Evolutionary conservation across 2,797 vertebrate genomes (phyloP).

Genomic region (Chelidonichthys spinosus): DNA sequence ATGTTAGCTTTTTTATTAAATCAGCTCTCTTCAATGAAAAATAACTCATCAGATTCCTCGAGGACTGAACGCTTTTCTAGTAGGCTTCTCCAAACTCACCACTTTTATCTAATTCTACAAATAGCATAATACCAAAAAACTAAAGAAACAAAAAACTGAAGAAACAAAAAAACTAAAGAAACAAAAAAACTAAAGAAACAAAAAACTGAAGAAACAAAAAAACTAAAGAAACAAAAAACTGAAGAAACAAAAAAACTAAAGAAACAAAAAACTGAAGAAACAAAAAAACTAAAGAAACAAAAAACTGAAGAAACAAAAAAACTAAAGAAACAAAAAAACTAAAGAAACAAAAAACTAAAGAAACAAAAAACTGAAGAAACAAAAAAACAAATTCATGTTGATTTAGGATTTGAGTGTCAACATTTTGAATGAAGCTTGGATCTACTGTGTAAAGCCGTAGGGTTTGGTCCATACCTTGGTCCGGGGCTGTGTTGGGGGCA

Average conservation of each 20-base stretch:
- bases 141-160: neutral
- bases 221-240: neutral
- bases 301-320: neutral
- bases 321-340: neutral
- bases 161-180: neutral
- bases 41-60: neutral
- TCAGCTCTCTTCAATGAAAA: neutral
- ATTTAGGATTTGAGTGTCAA: neutral
- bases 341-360: neutral
- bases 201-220: neutral
- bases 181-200: no score
- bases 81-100: no score
- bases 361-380: neutral
- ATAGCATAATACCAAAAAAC: neutral
- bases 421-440: neutral
- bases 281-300: neutral
- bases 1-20: neutral
- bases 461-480: conserved; percentile 85
- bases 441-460: neutral
- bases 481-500: conserved; percentile 85
- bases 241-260: neutral
- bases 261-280: neutral
- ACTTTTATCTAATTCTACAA: no score
- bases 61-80: neutral
- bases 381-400: neutral